A percentile compares a stretch with the other conserved stretches of the same genome.
These are phyloP conservation scores for Cacatua alba DNA, from an alignment of 2,113 vertebrate genomes.

Conservation along the genomic window DNA sequence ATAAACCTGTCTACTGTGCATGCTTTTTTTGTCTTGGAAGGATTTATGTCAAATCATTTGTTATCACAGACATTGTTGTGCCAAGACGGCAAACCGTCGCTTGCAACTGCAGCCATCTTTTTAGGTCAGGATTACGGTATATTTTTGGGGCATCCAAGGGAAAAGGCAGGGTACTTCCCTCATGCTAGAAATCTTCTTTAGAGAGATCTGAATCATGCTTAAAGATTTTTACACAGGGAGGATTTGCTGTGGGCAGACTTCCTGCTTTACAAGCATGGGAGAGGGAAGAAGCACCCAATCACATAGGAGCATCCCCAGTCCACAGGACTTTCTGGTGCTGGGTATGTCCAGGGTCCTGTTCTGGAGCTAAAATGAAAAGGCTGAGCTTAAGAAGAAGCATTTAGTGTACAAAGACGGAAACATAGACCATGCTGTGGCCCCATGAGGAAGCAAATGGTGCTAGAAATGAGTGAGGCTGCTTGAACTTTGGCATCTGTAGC, in stretches of 20 bases:
- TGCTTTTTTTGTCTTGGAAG: not conserved
- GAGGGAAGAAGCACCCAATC: not conserved
- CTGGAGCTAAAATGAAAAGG: not conserved
- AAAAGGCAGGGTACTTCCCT: not conserved
- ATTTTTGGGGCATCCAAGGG: not conserved
- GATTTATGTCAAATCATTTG: conserved; percentile 42
- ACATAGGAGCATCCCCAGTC: not conserved
- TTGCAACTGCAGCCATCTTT: not conserved
- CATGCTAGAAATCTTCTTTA: not conserved
- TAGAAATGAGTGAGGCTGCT: not conserved
- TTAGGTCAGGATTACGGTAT: not conserved
- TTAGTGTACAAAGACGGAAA: not conserved
- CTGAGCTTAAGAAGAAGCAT: not conserved
- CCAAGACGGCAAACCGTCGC: conserved; percentile 28
- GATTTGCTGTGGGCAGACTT: not conserved
- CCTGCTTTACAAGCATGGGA: not conserved
- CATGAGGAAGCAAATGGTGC: not conserved
- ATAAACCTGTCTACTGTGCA: not conserved
- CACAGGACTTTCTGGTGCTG: not conserved
- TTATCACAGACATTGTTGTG: not conserved
- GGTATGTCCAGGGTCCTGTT: not conserved
- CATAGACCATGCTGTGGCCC: too few relatives aligned
- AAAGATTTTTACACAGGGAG: not conserved
- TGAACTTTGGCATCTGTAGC: not conserved
- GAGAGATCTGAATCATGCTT: not conserved